Evolutionary conservation across 2,113 vertebrate species (phyloP).

Genomic region (Sciurus niger): DNA sequence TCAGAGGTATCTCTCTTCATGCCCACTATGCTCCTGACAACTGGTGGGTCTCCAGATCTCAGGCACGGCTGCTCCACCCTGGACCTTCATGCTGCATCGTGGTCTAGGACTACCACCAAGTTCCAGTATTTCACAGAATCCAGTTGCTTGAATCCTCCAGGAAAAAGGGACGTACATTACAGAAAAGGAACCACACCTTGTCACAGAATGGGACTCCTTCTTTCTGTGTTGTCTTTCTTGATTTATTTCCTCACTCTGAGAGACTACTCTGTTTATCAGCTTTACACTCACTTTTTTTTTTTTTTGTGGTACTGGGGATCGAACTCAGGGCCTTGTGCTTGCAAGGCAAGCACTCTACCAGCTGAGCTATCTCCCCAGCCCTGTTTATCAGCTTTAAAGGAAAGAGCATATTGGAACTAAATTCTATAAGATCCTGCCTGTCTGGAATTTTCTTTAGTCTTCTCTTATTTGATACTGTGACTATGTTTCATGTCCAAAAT

Average conservation of each 20-base stretch:
- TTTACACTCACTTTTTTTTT: neutral
- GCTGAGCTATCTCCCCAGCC: too few species aligned
- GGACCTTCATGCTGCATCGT: neutral
- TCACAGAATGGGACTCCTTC: neutral
- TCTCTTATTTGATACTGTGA: neutral
- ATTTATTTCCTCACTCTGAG: neutral
- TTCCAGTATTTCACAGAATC: neutral
- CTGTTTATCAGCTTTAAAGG: neutral
- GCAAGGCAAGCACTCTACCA: too few species aligned
- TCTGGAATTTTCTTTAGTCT: constrained; percentile 1
- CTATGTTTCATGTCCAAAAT: neutral
- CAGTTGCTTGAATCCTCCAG: neutral
- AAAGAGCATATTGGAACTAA: neutral
- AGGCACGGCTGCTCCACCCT: neutral
- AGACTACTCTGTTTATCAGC: neutral
- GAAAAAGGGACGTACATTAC: neutral
- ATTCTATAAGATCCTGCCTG: neutral
- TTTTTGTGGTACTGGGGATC: too few species aligned
- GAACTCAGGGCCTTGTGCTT: too few species aligned
- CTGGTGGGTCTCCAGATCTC: neutral
- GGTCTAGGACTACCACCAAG: neutral
- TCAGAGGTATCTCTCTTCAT: neutral
- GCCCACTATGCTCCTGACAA: too few species aligned
- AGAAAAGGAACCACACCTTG: neutral
- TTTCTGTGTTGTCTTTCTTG: neutral